Percentiles rank a stretch among this genome's conserved stretches.
These are phyloP conservation scores for Temnothorax curvispinosus DNA, from an alignment of 1,140 invertebrate species.

Conservation along the genomic window DNA sequence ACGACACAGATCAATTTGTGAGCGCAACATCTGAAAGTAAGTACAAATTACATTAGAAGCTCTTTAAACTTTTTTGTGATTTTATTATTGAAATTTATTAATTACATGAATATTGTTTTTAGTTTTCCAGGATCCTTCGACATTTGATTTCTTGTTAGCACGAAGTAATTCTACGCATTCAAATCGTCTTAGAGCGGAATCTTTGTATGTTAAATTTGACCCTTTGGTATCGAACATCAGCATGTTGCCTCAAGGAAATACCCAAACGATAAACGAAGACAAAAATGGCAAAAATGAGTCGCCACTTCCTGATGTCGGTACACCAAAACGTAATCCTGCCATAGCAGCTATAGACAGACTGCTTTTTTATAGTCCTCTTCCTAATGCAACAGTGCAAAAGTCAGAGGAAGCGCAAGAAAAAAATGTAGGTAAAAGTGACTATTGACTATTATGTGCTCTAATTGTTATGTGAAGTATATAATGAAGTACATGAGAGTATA, in stretches of 20 bases:
- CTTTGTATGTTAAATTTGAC: constrained; percentile 88
- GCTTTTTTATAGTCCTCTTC: constrained; percentile 80
- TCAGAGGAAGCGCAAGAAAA: constrained; percentile 72
- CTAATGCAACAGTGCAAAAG: constrained; percentile 71
- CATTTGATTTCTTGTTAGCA: constrained; percentile 80
- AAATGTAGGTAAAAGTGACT: constrained; percentile 69
- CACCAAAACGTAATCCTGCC: constrained; percentile 80
- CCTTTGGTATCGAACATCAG: constrained; percentile 85
- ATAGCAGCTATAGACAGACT: constrained; percentile 84
- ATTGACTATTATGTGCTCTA: background rate
- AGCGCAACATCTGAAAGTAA: constrained; percentile 77
- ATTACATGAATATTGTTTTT: constrained; percentile 58
- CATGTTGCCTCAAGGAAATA: constrained; percentile 82
- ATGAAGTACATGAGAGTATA: background rate
- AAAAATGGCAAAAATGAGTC: constrained; percentile 76
- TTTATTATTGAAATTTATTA: background rate
- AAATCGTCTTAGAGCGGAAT: constrained; percentile 85
- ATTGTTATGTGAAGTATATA: background rate
- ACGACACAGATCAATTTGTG: constrained; percentile 75
- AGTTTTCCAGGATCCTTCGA: constrained; percentile 83
- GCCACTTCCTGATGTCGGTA: constrained; percentile 68
- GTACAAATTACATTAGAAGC: constrained; percentile 11
- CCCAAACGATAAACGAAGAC: constrained; percentile 72
- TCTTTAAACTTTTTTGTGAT: background rate
- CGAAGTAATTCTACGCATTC: constrained; percentile 69